Conservation (phyloP, 2,888 invertebrate genomes). For the Diloba caeruleocephala region DNA sequence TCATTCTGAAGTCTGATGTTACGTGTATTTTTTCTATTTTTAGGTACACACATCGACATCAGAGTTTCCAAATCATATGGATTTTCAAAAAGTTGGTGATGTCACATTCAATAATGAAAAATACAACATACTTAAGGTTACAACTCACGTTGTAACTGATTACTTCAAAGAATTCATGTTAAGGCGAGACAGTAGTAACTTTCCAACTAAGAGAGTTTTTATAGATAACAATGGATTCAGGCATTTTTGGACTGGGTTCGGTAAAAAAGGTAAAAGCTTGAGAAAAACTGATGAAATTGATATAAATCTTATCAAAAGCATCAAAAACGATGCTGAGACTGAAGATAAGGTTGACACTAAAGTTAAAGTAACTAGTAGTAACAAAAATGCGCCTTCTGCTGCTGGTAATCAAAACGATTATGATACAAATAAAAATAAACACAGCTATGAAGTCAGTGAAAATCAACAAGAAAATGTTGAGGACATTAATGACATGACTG, state of each 20-base stretch:
- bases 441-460: not conserved
- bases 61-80: conserved; percentile 66
- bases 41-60: conserved; percentile 39
- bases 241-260: conserved; percentile 72
- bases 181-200: conserved; percentile 44
- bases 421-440: not conserved
- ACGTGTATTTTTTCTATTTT: conserved; percentile 16
- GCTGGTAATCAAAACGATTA: not conserved
- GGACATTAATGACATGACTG: not conserved
- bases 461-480: not conserved
- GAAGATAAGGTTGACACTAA: not conserved
- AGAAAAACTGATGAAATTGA: conserved; percentile 56
- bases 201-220: conserved; percentile 56
- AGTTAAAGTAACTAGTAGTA: not conserved
- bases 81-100: conserved; percentile 72
- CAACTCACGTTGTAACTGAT: conserved; percentile 67
- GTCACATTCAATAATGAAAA: conserved; percentile 64
- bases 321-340: not conserved
- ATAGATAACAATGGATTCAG: conserved; percentile 74
- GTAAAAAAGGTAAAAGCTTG: conserved; percentile 44
- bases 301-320: not conserved
- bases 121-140: conserved; percentile 70
- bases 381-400: not conserved
- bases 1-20: not conserved
- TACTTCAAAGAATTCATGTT: conserved; percentile 70